Conservation (phyloP, 35 echinoderm and acorn worm genomes). For the Eucidaris tribuloides region DNA sequence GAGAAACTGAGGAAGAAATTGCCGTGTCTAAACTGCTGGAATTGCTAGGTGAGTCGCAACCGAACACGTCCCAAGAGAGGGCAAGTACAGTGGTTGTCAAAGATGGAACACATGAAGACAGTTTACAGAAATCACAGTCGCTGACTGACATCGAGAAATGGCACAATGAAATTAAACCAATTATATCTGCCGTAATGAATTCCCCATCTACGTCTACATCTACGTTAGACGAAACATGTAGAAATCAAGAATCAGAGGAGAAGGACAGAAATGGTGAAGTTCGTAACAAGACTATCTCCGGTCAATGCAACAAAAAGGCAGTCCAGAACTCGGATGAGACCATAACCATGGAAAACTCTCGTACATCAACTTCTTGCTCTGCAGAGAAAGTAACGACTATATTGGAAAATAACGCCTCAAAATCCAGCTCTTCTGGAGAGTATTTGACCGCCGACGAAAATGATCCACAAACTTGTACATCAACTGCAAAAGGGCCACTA, state of each 20-base stretch:
- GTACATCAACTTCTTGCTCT: too few species aligned
- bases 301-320: too few species aligned
- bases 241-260: too few species aligned
- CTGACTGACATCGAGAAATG: background rate
- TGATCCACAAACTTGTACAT: background rate
- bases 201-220: constrained; percentile 1
- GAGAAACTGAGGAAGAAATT: background rate
- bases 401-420: too few species aligned
- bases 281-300: too few species aligned
- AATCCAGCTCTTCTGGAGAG: constrained; percentile 9
- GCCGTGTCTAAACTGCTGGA: background rate
- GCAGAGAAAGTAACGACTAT: too few species aligned
- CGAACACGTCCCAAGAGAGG: background rate
- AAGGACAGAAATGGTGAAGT: too few species aligned
- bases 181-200: background rate
- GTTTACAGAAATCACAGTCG: background rate
- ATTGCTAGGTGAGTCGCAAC: background rate
- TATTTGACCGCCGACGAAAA: constrained; percentile 8
- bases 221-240: too few species aligned
- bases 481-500: too few species aligned
- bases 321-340: too few species aligned
- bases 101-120: background rate
- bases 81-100: background rate
- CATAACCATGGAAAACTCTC: too few species aligned
- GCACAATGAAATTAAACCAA: background rate